Conservation (phyloP, 2,888 invertebrate genomes). For the Ochropleura leucogaster region DNA sequence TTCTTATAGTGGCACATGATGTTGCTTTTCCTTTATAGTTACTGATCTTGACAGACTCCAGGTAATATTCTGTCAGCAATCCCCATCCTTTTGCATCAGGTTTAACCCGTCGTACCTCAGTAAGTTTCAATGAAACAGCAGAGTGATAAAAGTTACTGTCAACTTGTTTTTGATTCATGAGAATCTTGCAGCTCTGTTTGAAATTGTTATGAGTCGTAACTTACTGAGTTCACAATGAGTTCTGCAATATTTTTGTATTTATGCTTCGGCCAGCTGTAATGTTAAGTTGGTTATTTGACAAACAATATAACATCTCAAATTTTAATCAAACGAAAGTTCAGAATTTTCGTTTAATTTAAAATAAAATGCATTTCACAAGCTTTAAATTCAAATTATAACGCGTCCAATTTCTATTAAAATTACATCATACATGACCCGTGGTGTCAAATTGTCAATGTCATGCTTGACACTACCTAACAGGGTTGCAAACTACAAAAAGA, state of each 20-base stretch:
- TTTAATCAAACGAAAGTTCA: no score
- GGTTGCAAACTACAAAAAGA: no score
- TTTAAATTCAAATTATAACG: not conserved
- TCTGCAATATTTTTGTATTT: not conserved
- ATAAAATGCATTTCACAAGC: not conserved
- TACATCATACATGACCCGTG: no score
- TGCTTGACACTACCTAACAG: no score
- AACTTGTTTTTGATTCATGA: slow-evolving; percentile 66
- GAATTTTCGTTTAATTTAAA: no score
- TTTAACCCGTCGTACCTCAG: slow-evolving; percentile 78
- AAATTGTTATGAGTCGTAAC: not conserved
- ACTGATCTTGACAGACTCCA: slow-evolving; percentile 87
- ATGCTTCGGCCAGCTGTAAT: no score
- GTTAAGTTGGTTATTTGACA: not conserved
- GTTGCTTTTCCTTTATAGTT: slow-evolving; percentile 69
- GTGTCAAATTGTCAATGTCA: no score
- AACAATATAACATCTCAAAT: not conserved
- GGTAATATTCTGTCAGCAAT: slow-evolving; percentile 80
- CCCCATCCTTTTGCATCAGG: slow-evolving; percentile 81
- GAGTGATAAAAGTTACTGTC: slow-evolving; percentile 71
- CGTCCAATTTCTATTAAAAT: no score
- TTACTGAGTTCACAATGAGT: not conserved
- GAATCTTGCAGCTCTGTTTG: slow-evolving; percentile 7
- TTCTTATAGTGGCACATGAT: slow-evolving; percentile 81
- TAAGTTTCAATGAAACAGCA: slow-evolving; percentile 78